Percentiles rank a stretch among this genome's conserved stretches.
Evolutionary conservation across 2,113 vertebrate species (phyloP).

Genomic region (Festucalex cinctus): DNA sequence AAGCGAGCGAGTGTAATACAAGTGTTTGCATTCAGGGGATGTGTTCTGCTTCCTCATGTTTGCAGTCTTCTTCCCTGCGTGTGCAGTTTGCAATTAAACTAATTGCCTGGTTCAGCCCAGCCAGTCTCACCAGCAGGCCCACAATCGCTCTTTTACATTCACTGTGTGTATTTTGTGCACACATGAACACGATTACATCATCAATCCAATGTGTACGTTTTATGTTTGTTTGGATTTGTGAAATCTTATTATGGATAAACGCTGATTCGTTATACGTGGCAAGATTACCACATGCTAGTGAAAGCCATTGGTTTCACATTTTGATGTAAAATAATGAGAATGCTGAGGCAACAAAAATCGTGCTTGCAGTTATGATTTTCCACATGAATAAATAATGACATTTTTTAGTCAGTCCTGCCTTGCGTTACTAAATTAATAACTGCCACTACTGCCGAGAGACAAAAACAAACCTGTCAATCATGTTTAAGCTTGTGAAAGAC

Average conservation of each 20-base stretch:
- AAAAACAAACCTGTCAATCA: constrained; percentile 4
- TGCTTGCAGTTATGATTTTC: constrained; percentile 19
- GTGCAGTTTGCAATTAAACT: constrained; percentile 42
- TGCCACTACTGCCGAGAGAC: constrained; percentile 12
- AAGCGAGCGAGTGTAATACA: constrained; percentile 48
- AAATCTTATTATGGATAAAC: neutral
- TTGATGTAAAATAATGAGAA: constrained; percentile 3
- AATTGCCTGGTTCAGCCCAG: constrained; percentile 48
- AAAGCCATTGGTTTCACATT: too few relatives aligned
- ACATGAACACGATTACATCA: neutral
- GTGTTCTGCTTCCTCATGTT: constrained; percentile 26
- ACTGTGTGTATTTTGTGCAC: too few relatives aligned
- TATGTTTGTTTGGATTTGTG: neutral
- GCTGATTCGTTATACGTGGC: neutral
- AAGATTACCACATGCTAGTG: neutral
- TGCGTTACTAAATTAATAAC: constrained; percentile 45
- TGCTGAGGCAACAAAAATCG: constrained; percentile 38
- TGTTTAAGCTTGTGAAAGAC: neutral
- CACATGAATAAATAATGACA: neutral
- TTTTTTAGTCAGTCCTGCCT: neutral
- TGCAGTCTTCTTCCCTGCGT: constrained; percentile 7
- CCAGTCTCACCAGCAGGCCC: constrained; percentile 26
- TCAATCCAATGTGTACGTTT: neutral
- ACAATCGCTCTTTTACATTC: neutral
- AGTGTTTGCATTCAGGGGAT: constrained; percentile 48